Conservation (phyloP, 2,888 invertebrate species). For the Eurois occulta region DNA sequence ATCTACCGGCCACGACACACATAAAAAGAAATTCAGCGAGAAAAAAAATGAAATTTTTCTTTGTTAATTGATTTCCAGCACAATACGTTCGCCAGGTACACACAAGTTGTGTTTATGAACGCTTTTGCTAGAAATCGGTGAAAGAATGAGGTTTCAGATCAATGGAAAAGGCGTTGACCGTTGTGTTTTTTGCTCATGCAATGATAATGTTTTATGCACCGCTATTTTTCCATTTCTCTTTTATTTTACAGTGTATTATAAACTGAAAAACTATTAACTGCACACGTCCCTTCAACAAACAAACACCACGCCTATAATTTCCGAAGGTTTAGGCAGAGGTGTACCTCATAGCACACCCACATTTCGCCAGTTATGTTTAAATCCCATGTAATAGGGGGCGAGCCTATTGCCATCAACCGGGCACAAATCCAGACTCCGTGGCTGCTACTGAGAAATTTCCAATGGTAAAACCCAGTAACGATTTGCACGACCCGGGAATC, state of each 20-base stretch:
- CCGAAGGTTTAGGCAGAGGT: neutral
- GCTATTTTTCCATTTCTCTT: neutral
- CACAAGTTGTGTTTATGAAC: neutral
- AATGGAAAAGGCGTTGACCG: slow-evolving; percentile 1
- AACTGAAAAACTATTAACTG: neutral
- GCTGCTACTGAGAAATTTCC: too few relatives aligned
- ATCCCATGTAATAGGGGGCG: too few relatives aligned
- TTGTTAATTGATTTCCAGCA: neutral
- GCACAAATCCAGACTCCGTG: too few relatives aligned
- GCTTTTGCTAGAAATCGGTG: neutral
- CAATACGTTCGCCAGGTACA: neutral
- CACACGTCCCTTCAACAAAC: neutral
- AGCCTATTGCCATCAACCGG: too few relatives aligned
- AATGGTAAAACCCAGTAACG: too few relatives aligned
- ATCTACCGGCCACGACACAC: neutral
- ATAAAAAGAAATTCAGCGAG: neutral
- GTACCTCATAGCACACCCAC: too few relatives aligned
- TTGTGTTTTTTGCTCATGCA: neutral
- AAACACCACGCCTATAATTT: neutral
- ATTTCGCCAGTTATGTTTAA: too few relatives aligned
- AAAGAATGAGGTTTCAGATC: slow-evolving; percentile 18
- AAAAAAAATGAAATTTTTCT: neutral
- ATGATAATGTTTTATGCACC: neutral
- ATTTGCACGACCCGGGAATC: too few relatives aligned
- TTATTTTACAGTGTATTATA: neutral